Conservation (phyloP, 1,140 invertebrate genomes). For the Drosophila parvula region DNA sequence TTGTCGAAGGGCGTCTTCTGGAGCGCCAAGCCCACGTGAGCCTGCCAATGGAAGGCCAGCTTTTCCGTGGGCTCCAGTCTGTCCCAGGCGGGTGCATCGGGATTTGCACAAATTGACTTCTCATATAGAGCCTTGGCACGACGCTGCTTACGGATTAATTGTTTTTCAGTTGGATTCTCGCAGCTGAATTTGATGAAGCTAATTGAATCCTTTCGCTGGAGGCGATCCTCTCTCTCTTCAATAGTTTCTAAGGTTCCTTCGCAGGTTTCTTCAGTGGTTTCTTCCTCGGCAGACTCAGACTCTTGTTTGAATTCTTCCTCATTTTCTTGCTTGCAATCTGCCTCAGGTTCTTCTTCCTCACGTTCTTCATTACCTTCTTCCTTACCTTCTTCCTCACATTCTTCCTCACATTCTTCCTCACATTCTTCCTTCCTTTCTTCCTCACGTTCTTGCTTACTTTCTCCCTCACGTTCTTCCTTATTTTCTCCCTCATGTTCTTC, state of each 20-base stretch:
- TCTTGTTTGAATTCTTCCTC: no score
- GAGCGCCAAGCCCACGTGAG: conserved; percentile 31
- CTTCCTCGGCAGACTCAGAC: neutral
- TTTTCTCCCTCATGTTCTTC: no score
- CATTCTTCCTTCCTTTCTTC: no score
- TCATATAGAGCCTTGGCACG: conserved; percentile 20
- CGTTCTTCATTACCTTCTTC: neutral
- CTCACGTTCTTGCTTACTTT: neutral
- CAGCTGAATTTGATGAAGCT: neutral
- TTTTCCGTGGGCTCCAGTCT: conserved; percentile 23
- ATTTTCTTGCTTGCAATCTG: no score
- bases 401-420: no score
- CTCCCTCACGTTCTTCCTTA: neutral
- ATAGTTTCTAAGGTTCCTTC: neutral
- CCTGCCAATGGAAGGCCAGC: conserved; percentile 57
- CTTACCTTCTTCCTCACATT: neutral
- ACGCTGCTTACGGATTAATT: conserved; percentile 6
- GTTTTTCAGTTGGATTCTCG: neutral
- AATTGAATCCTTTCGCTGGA: neutral
- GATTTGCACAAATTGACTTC: no score
- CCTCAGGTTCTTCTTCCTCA: no score
- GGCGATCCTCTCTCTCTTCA: no score
- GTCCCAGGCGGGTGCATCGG: conserved; percentile 9
- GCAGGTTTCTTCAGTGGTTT: neutral
- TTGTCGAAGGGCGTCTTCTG: conserved; percentile 51